Conservation (phyloP, 2,888 invertebrate genomes). For the Patella ulyssiponensis region DNA sequence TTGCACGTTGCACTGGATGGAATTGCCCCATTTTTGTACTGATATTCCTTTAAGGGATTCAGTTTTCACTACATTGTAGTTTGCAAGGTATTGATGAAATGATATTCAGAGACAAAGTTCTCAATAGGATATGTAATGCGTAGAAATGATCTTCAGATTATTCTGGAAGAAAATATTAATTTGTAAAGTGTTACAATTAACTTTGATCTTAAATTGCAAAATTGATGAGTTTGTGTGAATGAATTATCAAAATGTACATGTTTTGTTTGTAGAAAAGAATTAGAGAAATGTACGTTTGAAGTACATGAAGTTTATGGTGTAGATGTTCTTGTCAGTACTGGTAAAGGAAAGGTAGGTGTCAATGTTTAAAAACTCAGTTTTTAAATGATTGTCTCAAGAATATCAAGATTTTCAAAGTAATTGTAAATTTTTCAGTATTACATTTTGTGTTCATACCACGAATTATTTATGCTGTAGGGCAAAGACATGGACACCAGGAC, state of each 20-base stretch:
- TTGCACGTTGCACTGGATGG: too few relatives aligned
- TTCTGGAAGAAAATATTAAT: too few relatives aligned
- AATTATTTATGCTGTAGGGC: slow-evolving; percentile 46
- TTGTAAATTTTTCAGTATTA: neutral
- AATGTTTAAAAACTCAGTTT: too few relatives aligned
- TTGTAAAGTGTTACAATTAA: neutral
- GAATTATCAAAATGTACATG: neutral
- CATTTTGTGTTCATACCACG: slow-evolving; percentile 1
- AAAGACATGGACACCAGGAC: slow-evolving; percentile 90
- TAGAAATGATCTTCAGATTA: too few relatives aligned
- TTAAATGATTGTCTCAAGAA: too few relatives aligned
- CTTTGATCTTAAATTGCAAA: neutral
- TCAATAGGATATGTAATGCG: too few relatives aligned
- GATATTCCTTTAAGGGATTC: too few relatives aligned
- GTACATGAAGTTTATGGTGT: slow-evolving; percentile 98
- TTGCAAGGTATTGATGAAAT: too few relatives aligned
- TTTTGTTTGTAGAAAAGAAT: slow-evolving; percentile 81
- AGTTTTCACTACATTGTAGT: too few relatives aligned
- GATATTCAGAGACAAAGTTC: too few relatives aligned
- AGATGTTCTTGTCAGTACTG: slow-evolving; percentile 96
- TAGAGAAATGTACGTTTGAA: slow-evolving; percentile 96
- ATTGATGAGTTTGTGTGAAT: neutral
- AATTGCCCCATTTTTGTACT: too few relatives aligned
- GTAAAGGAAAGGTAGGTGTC: slow-evolving; percentile 85
- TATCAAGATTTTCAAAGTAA: neutral